These are phyloP conservation scores for Grus americana DNA, from an alignment of 2,113 vertebrate genomes.

Conservation along the genomic window DNA sequence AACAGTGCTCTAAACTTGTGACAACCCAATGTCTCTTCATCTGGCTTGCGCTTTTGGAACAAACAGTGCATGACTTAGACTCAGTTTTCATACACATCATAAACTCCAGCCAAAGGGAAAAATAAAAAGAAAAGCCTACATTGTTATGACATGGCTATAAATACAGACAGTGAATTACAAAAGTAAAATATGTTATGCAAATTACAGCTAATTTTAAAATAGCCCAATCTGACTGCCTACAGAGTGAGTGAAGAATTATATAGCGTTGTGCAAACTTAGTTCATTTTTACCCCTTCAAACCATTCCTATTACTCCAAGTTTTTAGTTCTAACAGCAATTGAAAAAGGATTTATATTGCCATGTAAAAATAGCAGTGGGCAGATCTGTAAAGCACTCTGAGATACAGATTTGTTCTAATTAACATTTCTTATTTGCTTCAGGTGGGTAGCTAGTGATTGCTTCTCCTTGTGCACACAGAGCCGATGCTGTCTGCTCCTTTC, in stretches of 20 bases:
- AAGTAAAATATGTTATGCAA: conserved; percentile 65
- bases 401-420: conserved; percentile 61
- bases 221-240: conserved; percentile 53
- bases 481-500: conserved; percentile 21
- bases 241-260: conserved; percentile 35
- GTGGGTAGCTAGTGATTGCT: neutral
- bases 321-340: conserved; percentile 13
- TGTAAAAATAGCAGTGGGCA: conserved; percentile 11
- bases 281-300: neutral
- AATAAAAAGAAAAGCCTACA: conserved; percentile 38
- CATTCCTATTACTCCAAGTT: conserved; percentile 27
- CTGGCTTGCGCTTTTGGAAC: conserved; percentile 1
- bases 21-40: conserved; percentile 39
- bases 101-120: conserved; percentile 33
- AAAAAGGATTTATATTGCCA: conserved; percentile 31
- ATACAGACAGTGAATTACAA: conserved; percentile 67
- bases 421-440: conserved; percentile 36
- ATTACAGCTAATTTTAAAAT: conserved; percentile 71
- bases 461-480: neutral
- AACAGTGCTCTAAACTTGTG: conserved; percentile 11
- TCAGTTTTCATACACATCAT: conserved; percentile 56
- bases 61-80: conserved; percentile 24
- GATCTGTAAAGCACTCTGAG: neutral
- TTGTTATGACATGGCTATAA: conserved; percentile 68
- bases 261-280: neutral